Percentiles rank a stretch among this genome's conserved stretches.
Evolutionary conservation across 2,797 vertebrate genomes (phyloP).

Genomic region (Onychomys leucogaster): DNA sequence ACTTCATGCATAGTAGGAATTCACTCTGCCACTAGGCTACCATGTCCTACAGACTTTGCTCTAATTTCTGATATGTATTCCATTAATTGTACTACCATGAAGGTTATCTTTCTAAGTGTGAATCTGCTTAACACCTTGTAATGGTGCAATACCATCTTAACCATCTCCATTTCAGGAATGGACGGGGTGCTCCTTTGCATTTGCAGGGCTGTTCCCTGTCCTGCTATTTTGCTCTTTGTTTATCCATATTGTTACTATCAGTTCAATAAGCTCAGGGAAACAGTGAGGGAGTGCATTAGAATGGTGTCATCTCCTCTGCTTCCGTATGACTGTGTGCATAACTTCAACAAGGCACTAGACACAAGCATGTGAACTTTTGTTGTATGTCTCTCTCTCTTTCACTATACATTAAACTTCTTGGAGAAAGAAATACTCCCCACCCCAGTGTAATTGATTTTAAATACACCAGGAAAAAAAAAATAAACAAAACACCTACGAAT

Average conservation of each 20-base stretch:
- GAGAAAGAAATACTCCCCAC: background rate
- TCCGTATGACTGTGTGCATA: background rate
- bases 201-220: background rate
- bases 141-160: background rate
- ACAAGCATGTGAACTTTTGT: background rate
- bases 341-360: background rate
- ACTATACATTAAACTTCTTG: background rate
- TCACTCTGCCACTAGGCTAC: background rate
- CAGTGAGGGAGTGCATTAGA: background rate
- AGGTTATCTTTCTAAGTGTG: constrained; percentile 24
- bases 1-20: background rate
- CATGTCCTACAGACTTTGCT: background rate
- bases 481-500: background rate
- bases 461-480: background rate
- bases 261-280: background rate
- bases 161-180: background rate
- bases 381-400: background rate
- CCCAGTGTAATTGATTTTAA: background rate
- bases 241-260: background rate
- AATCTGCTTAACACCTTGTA: constrained; percentile 7
- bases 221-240: constrained; percentile 9
- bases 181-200: background rate
- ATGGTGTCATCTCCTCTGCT: background rate
- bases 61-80: background rate
- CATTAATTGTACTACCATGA: background rate